phyloP scores from a whole-genome alignment of 2,113 vertebrate genomes.

The Paratilapia polleni region DNA sequence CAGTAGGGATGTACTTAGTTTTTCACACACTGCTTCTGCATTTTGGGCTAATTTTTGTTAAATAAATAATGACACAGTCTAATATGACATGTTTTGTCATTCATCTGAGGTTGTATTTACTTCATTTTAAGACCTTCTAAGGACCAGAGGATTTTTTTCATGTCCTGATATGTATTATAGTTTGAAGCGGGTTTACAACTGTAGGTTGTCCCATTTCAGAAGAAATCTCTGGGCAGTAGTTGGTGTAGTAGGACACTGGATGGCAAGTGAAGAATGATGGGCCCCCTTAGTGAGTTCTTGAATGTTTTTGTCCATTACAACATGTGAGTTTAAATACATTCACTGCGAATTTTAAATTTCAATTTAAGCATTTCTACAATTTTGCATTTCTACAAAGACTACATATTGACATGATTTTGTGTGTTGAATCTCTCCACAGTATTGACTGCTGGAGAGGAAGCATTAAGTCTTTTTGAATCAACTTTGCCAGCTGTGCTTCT shows the following conservation, averaged over 20 bases:
- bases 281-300: no score
- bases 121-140: neutral
- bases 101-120: neutral
- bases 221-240: neutral
- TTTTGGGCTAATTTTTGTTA: neutral
- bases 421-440: neutral
- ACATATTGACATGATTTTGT: neutral
- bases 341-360: neutral
- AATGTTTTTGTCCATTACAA: neutral
- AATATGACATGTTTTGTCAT: no score
- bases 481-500: neutral
- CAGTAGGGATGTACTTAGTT: neutral
- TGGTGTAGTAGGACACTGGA: neutral
- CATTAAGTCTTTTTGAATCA: neutral
- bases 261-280: no score
- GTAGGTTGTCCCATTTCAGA: neutral
- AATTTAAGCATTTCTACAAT: neutral
- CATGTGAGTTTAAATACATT: neutral
- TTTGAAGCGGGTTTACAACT: no score
- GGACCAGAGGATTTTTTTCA: neutral
- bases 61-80: neutral
- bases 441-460: neutral
- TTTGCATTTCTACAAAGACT: neutral
- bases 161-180: neutral
- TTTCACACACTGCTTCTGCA: neutral